Conservation (phyloP, 2,888 invertebrate species). For the Drymonia ruficornis region DNA sequence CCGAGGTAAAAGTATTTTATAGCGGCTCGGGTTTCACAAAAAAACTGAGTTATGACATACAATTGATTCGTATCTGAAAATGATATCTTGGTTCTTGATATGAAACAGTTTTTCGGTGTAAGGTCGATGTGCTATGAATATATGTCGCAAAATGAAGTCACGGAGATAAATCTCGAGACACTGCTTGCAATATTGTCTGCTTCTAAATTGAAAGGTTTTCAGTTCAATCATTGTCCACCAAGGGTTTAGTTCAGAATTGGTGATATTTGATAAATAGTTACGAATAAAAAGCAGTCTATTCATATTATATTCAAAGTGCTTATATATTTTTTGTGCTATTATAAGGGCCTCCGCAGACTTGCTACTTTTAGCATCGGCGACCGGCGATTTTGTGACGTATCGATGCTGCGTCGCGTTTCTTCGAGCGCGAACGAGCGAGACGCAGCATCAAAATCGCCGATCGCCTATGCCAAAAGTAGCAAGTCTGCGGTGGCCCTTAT, state of each 20-base stretch:
- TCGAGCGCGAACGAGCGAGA: too few relatives aligned
- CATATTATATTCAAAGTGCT: too few relatives aligned
- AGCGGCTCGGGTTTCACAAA: not conserved
- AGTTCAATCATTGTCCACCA: not conserved
- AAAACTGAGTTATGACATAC: conserved; percentile 1
- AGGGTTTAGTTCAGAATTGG: not conserved
- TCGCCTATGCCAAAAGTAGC: too few relatives aligned
- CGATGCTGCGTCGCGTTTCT: too few relatives aligned
- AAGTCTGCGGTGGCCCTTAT: too few relatives aligned
- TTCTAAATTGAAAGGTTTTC: not conserved
- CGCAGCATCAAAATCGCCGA: too few relatives aligned
- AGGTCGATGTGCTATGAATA: not conserved
- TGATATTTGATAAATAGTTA: not conserved
- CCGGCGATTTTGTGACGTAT: too few relatives aligned
- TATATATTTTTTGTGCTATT: too few relatives aligned
- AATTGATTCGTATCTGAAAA: conserved; percentile 4
- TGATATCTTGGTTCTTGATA: conserved; percentile 1
- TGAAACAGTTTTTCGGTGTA: not conserved
- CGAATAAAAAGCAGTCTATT: too few relatives aligned
- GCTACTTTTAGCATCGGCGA: too few relatives aligned
- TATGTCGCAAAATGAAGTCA: not conserved
- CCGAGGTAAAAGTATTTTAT: not conserved
- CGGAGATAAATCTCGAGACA: not conserved
- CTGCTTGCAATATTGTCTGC: not conserved
- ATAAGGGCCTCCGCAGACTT: too few relatives aligned